Evolutionary conservation across 2,113 vertebrate species (phyloP), one percentile per base, ranked within the genome.

Genomic region (Poecilia latipinna): DNA sequence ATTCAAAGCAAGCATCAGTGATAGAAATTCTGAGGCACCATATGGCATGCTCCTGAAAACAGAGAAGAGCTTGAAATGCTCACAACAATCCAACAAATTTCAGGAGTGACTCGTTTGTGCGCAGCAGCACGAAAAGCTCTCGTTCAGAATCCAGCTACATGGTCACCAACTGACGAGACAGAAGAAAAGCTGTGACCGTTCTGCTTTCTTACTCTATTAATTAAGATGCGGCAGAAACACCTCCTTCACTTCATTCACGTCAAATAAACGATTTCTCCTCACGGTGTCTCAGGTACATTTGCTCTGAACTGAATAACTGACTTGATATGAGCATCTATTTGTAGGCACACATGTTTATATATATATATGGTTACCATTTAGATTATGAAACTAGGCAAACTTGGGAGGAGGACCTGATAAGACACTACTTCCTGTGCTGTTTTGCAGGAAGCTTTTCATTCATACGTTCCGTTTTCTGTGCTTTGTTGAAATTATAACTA

Each of bases 41-140:
- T 0, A 11, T n/a, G 51, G 44, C 8, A 1, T 42, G 17, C 54
- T 69, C 62, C n/a, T 63, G 60, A 61, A 17, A 12, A 29, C 44
- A 61, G 26, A 26, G 11, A 65, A 39, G 33, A n/a, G 74, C 70
- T 32, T 12, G 70, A 32, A 32, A 60, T 29, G 65, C 66, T 74
- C 33, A 65, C 19, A 13, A 35, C 63, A 8, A 31, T 60, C 39
- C 35, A 57, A 62, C 24, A 29, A 3, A 19, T 22, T 72, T 82
- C 44, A 65, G 77, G 77, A 85, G 70, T 78, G 65, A 39, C 62
- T 85, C 61, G 57, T 68, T 39, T n/a, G 5, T 35, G 57, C 39
- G 4, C 70, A 73, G 32, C 39, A 64, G 57, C 70, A 66, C 64
- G 61, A 32, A 32, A 42, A 66, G 64, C 42, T 65, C 37, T 75